Percentiles rank a stretch among this genome's conserved stretches.
Conservation (phyloP, 2,888 invertebrate species). For the Nasonia oneida region DNA sequence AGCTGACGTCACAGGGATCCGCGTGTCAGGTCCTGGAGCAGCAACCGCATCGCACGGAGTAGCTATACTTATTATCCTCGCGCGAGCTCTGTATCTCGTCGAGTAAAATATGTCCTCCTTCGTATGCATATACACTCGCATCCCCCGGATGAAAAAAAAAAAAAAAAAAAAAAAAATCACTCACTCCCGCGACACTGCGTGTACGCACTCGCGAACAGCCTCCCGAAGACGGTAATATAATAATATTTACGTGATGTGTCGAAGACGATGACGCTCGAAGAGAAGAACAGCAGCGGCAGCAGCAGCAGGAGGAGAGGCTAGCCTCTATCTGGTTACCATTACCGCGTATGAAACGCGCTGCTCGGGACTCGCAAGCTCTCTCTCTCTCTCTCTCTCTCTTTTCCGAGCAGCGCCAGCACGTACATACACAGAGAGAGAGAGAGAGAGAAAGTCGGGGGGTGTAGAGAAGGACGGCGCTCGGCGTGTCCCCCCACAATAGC, state of each 20-base stretch:
- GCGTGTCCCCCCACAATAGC: constrained; percentile 78
- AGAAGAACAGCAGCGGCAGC: constrained; percentile 64
- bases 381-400: constrained; percentile 6
- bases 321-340: constrained; percentile 79
- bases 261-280: neutral
- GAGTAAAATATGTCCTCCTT: neutral
- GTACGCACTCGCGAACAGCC: neutral
- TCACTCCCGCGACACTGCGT: neutral
- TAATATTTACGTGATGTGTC: constrained; percentile 74
- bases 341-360: constrained; percentile 78
- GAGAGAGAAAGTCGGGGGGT: neutral
- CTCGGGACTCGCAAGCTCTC: constrained; percentile 15
- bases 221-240: neutral
- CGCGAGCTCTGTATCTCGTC: too few species aligned
- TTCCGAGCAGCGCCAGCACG: neutral
- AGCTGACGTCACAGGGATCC: constrained; percentile 19
- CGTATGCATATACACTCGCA: neutral
- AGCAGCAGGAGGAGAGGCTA: constrained; percentile 72
- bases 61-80: too few species aligned
- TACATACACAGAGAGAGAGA: neutral
- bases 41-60: neutral
- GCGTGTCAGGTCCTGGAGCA: neutral
- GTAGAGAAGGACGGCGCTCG: constrained; percentile 70
- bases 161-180: neutral
- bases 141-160: neutral